phyloP scores from a whole-genome alignment of 2,888 invertebrate species.

The Lymantria monacha region DNA sequence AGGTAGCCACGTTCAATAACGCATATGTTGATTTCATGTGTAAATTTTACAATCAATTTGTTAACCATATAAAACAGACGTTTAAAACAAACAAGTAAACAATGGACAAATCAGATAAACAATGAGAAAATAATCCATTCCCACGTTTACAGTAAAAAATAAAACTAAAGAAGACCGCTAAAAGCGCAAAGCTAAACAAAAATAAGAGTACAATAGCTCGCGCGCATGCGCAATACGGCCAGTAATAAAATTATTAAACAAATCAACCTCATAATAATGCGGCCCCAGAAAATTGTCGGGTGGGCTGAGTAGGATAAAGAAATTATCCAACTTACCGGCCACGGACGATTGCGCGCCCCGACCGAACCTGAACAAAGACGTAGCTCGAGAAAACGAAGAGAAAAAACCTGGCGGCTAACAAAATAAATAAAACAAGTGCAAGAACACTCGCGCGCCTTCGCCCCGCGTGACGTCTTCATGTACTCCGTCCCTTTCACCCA shows the following conservation, averaged over 20 bases:
- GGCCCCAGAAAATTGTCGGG: slow-evolving; percentile 78
- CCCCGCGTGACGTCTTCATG: slow-evolving; percentile 80
- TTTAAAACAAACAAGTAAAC: slow-evolving; percentile 34
- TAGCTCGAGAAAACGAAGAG: slow-evolving; percentile 65
- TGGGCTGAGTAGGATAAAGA: slow-evolving; percentile 75
- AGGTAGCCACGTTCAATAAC: too few relatives aligned
- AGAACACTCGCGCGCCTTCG: slow-evolving; percentile 78
- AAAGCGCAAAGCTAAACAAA: slow-evolving; percentile 52
- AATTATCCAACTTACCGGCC: slow-evolving; percentile 76
- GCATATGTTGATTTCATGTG: background rate
- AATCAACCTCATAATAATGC: slow-evolving; percentile 80
- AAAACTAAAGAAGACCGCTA: slow-evolving; percentile 40
- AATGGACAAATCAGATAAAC: slow-evolving; percentile 37
- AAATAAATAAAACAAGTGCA: slow-evolving; percentile 80
- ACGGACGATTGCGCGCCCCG: slow-evolving; percentile 66
- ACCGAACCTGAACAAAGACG: slow-evolving; percentile 75
- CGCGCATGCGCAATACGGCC: slow-evolving; percentile 55
- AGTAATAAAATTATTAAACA: slow-evolving; percentile 82
- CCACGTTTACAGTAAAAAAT: slow-evolving; percentile 40
- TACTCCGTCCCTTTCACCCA: slow-evolving; percentile 65
- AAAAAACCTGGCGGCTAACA: slow-evolving; percentile 60
- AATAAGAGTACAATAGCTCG: slow-evolving; percentile 52
- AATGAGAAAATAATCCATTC: slow-evolving; percentile 43
- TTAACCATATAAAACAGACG: slow-evolving; percentile 24
- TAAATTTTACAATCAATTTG: slow-evolving; percentile 11